phyloP scores from a whole-genome alignment of 2,113 vertebrate species.

The Ochotona princeps region DNA sequence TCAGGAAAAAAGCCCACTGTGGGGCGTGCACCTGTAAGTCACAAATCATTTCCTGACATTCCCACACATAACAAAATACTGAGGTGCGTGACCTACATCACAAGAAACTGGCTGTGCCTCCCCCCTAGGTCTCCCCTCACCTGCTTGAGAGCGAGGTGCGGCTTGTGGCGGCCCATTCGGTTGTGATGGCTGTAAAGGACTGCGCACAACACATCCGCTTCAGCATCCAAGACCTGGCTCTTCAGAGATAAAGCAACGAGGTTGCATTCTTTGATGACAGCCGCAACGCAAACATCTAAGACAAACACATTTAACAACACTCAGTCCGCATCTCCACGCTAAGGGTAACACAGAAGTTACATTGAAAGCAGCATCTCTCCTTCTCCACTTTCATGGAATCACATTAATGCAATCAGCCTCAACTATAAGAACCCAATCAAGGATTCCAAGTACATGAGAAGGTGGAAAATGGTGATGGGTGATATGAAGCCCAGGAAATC shows the following conservation, averaged over 20 bases:
- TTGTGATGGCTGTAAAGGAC: slow-evolving; percentile 85
- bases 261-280: slow-evolving; percentile 71
- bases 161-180: slow-evolving; percentile 84
- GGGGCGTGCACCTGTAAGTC: background rate
- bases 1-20: background rate
- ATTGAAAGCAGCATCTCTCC: background rate
- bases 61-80: slow-evolving; percentile 18
- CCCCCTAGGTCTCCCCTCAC: slow-evolving; percentile 76
- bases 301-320: slow-evolving; percentile 8
- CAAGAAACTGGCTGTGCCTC: background rate
- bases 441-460: background rate
- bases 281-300: slow-evolving; percentile 77
- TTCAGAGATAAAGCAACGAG: slow-evolving; percentile 68
- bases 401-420: background rate
- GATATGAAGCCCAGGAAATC: background rate
- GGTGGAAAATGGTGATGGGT: background rate
- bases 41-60: slow-evolving; percentile 38
- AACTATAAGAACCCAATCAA: background rate
- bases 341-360: background rate
- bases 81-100: background rate
- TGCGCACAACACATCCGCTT: slow-evolving; percentile 81
- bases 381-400: slow-evolving; percentile 4
- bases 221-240: slow-evolving; percentile 74
- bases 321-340: slow-evolving; percentile 13
- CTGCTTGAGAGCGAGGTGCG: slow-evolving; percentile 87